Conservation (phyloP, 2,113 vertebrate genomes). For the Mastomys natalensis region DNA sequence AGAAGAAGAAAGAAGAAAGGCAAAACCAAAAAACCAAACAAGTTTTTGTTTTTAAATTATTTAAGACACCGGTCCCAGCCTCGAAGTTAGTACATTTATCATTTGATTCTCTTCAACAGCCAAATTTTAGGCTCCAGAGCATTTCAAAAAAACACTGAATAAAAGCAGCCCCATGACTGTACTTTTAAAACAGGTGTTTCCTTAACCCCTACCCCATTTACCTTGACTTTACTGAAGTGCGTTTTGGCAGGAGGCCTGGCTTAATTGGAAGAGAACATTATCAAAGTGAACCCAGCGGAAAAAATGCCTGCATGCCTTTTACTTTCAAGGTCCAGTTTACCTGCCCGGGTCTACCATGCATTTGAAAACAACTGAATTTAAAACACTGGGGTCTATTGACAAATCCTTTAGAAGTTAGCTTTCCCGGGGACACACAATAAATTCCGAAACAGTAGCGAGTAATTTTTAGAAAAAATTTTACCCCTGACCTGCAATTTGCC, state of each 20-base stretch:
- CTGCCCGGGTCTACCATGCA: neutral
- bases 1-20: neutral
- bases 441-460: neutral
- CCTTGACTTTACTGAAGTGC: neutral
- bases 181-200: neutral
- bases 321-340: no score
- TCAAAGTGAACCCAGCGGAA: neutral
- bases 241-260: neutral
- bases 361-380: neutral
- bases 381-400: neutral
- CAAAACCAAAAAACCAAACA: neutral
- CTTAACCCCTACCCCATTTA: neutral
- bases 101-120: neutral
- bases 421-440: neutral
- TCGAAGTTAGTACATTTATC: neutral
- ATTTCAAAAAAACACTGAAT: neutral
- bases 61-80: fast-evolving
- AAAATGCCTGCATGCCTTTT: neutral
- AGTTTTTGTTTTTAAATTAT: neutral
- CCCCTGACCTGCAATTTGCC: neutral
- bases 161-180: neutral
- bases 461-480: neutral
- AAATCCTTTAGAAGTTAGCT: neutral
- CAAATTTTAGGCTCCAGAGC: neutral
- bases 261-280: neutral